A percentile compares a stretch with the other conserved stretches of the same genome.
Evolutionary conservation across 2,113 vertebrate genomes (phyloP).

Genomic region (Hemibagrus wyckioides): DNA sequence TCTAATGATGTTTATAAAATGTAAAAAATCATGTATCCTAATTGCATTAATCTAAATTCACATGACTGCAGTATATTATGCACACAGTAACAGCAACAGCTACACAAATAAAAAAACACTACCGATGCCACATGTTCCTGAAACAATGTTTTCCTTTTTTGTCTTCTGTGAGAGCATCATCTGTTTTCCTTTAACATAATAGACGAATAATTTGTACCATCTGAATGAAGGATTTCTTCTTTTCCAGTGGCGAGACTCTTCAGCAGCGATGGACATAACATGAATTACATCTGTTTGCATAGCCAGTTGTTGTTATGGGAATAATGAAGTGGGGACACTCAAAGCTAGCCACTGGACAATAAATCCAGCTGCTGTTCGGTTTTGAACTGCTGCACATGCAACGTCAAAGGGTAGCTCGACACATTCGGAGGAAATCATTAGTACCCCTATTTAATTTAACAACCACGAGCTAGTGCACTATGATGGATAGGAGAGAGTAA

Average conservation of each 20-base stretch:
- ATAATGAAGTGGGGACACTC: too few species aligned
- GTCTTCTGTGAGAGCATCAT: too few species aligned
- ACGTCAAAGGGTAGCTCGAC: neutral
- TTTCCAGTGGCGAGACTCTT: too few species aligned
- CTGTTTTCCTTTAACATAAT: too few species aligned
- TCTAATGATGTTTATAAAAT: neutral
- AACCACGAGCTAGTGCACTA: neutral
- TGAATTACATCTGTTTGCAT: too few species aligned
- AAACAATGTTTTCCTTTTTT: too few species aligned
- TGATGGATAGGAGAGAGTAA: neutral
- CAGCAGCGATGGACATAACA: too few species aligned
- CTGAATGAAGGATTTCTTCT: too few species aligned
- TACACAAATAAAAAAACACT: neutral
- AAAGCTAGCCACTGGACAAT: neutral
- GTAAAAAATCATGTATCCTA: neutral
- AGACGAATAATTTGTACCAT: too few species aligned
- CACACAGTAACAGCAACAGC: neutral
- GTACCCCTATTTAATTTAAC: neutral
- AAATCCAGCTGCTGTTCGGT: neutral
- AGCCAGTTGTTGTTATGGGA: too few species aligned
- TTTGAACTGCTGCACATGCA: neutral
- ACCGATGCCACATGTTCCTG: neutral
- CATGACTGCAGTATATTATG: neutral
- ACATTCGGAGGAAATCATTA: too few species aligned
- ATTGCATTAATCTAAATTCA: neutral